Base-by-base conservation (phyloP, 2,113 vertebrate genomes). In the Seriola dumerili region DNA sequence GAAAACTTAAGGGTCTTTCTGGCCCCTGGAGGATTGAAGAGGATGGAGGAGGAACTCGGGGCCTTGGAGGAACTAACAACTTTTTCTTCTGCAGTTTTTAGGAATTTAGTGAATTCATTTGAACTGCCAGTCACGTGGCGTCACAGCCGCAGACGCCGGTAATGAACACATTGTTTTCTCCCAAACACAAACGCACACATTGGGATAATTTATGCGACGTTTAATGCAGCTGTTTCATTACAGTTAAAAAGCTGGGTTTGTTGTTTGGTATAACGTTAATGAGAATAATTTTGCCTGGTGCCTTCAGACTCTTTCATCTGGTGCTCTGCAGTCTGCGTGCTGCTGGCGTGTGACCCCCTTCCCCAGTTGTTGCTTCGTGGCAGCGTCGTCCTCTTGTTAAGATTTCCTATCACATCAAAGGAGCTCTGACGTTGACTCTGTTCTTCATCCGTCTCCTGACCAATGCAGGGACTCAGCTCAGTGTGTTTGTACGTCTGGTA, bases 371-470 rank as follows among this genome's bases (percentile, higher is more conserved):
- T 54, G 21, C 8, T 58, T 67, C 6, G 13, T 3, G 36, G 34
- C 29, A 54, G 1, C 54, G 0, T 1, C 54, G 23, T 38, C 36
- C 36, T 58, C 79, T 63, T 59, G 50, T 65, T 8, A 61, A 62
- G 38, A 23, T 65, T 61, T 61, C 23, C 23, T 29, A 1, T 44
- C 12, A 14, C 81, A 57, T 74, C 50, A 78, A 74, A 84, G n/a
- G 8, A 36, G 19, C 12, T 25, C 21, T 59, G 5, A 14, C 14
- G 58, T 71, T n/a, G 42, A 19, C 7, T 83, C 29, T 34, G 42
- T 16, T 69, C 42, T 42, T 65, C 48, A 25, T 82, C 75, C 23
- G 57, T 36, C 14, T 46, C 11, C 23, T 70, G 57, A 52, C 13
- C 48, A 36, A 0, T 23, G 57, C 16, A 19, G 58, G 19, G 17